These are phyloP conservation scores for Plotosus lineatus DNA, from an alignment of 2,113 vertebrate genomes.

Conservation along the genomic window DNA sequence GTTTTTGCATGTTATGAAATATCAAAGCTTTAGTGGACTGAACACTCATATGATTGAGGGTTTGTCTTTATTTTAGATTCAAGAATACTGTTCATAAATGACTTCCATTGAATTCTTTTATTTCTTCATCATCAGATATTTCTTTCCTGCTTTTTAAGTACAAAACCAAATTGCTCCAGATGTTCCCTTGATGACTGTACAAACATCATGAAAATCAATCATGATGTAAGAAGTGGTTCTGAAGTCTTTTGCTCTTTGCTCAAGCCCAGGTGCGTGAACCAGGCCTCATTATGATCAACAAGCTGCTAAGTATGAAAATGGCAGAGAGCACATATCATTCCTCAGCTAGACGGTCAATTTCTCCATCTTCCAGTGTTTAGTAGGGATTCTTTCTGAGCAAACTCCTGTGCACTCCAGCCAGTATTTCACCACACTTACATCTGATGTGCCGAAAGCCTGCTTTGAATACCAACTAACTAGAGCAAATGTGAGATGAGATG, in stretches of 20 bases:
- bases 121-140: slow-evolving; percentile 9
- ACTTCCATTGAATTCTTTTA: not conserved
- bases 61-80: not conserved
- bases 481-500: slow-evolving; percentile 54
- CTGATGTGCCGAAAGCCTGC: slow-evolving; percentile 60
- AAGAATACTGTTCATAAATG: not conserved
- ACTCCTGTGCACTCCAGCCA: slow-evolving; percentile 34
- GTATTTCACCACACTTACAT: slow-evolving; percentile 51
- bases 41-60: too few relatives aligned
- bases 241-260: slow-evolving; percentile 35
- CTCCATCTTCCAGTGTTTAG: slow-evolving; percentile 51
- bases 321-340: slow-evolving; percentile 54
- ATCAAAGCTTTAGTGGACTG: not conserved
- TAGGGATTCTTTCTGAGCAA: slow-evolving; percentile 47
- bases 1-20: not conserved
- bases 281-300: slow-evolving; percentile 67
- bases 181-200: slow-evolving; percentile 25
- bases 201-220: slow-evolving; percentile 33
- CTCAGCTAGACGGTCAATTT: slow-evolving; percentile 60
- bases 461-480: slow-evolving; percentile 67
- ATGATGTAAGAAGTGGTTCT: slow-evolving; percentile 39
- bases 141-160: slow-evolving; percentile 7
- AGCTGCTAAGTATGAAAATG: slow-evolving; percentile 62
- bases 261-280: slow-evolving; percentile 48
- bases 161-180: slow-evolving; percentile 39